Evolutionary conservation across 1,140 invertebrate genomes (phyloP).

Genomic region (Drosophila malerkotliana): DNA sequence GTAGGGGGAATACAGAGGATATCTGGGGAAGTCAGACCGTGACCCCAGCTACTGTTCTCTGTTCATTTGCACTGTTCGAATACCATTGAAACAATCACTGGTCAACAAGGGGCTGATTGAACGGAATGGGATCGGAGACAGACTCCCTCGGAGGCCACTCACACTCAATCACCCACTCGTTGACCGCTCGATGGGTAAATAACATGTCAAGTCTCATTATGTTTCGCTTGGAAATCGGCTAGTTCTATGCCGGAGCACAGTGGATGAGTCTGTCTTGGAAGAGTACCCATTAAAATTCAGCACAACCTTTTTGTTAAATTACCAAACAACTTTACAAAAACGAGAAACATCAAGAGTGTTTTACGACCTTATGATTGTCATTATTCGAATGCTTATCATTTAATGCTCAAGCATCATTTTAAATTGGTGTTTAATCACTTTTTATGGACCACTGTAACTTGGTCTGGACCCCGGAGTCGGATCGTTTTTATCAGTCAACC

Average conservation of each 20-base stretch:
- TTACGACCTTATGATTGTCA: constrained; percentile 3
- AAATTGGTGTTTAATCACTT: constrained; percentile 30
- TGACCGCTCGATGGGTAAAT: constrained; percentile 74
- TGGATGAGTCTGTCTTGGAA: not conserved
- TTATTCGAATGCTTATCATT: constrained; percentile 25
- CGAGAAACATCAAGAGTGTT: not conserved
- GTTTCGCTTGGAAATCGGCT: constrained; percentile 58
- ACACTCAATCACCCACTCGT: constrained; percentile 53
- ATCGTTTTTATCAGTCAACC: constrained; percentile 76
- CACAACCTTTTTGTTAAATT: not conserved
- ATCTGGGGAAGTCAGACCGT: constrained; percentile 19
- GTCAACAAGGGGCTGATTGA: constrained; percentile 10
- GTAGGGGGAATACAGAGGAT: constrained; percentile 12
- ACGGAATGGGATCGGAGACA: not conserved
- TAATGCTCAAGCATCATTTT: constrained; percentile 26
- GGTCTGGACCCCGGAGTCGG: constrained; percentile 12
- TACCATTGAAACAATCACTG: constrained; percentile 24
- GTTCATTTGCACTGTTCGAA: constrained; percentile 10
- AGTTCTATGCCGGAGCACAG: constrained; percentile 37
- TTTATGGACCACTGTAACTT: constrained; percentile 27
- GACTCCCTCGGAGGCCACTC: constrained; percentile 15
- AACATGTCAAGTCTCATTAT: constrained; percentile 83
- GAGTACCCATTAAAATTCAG: not conserved
- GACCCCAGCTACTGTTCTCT: constrained; percentile 22
- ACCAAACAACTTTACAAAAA: not conserved